Evolutionary conservation across 2,113 vertebrate genomes (phyloP), one percentile per base, ranked within the genome.

Genomic region (Rhinolophus ferrumequinum): DNA sequence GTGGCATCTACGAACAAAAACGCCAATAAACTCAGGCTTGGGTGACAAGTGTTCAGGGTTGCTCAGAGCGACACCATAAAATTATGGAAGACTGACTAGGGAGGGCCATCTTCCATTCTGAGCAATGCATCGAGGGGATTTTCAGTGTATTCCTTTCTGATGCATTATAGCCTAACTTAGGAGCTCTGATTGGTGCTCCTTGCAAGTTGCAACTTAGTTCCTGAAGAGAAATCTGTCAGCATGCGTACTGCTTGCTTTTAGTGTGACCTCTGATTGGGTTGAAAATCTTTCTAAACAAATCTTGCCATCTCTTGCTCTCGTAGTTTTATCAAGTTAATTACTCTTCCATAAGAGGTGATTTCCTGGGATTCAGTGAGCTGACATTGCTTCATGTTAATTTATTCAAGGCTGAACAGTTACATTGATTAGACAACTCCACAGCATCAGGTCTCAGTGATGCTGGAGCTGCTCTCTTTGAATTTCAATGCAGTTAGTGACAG

Each of bases 361-460:
- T 95, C 94, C 95, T 94, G 67, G 75, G 69, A 96, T 90, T 80
- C 56, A 75, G 72, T 54, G 94, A 56, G 85, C n/a, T 79, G 86
- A 88, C 88, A 41, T 66, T 41, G 67, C 56, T 98, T 97, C 85
- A 16, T 47, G 38, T 72, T 95, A 94, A 96, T 97, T 93, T 97
- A 96, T 97, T 96, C 95, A 87, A 97, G 76, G 73, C 83, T 97
- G 88, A 97, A 91, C 47, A 94, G 94, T 86, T 90, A 28, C 80
- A 94, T 79, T 79, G 70, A 97, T 97, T 96, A 93, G 35, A 97
- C 92, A 91, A n/a, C 54, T 96, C 64, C 86, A 58, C 87, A 97
- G 82, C 62, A 93, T 67, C 67, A 62, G 70, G 16, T 95, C 75
- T 93, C 94, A 9, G 19, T 30, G 67, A 85, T 93, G 86, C 47